A percentile compares a stretch with the other conserved stretches of the same genome.
Evolutionary conservation across 2,113 vertebrate genomes (phyloP).

Genomic region (Salminus brasiliensis): DNA sequence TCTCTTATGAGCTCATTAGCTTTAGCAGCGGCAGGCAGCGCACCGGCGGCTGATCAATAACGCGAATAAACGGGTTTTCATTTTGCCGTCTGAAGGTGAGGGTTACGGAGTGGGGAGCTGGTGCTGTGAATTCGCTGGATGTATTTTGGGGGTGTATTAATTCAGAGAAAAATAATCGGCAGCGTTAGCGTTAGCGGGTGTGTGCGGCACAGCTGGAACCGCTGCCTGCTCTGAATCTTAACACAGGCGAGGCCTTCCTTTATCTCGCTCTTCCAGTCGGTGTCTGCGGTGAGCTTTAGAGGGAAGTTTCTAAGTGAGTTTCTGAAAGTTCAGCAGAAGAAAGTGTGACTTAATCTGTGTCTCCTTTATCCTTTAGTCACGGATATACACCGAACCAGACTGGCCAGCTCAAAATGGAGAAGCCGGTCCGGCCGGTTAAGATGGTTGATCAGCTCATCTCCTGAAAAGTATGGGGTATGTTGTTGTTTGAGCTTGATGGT

Average conservation of each 20-base stretch:
- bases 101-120: neutral
- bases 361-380: too few species aligned
- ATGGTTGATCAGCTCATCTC: too few species aligned
- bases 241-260: neutral
- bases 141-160: neutral
- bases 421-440: too few species aligned
- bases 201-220: neutral
- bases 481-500: too few species aligned
- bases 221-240: neutral
- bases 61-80: neutral
- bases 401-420: too few species aligned
- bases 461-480: too few species aligned
- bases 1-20: conserved; percentile 56
- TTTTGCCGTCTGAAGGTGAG: neutral
- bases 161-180: neutral
- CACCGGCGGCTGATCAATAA: conserved; percentile 46
- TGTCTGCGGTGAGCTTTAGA: too few species aligned
- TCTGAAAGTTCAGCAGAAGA: too few species aligned
- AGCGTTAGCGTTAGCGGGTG: neutral
- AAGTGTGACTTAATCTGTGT: too few species aligned
- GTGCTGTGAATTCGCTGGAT: neutral
- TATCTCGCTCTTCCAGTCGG: too few species aligned
- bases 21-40: conserved; percentile 35
- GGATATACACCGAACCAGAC: too few species aligned
- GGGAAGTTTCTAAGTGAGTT: too few species aligned